phyloP scores from a whole-genome alignment of 1,140 invertebrate species.

The Apis florea region DNA sequence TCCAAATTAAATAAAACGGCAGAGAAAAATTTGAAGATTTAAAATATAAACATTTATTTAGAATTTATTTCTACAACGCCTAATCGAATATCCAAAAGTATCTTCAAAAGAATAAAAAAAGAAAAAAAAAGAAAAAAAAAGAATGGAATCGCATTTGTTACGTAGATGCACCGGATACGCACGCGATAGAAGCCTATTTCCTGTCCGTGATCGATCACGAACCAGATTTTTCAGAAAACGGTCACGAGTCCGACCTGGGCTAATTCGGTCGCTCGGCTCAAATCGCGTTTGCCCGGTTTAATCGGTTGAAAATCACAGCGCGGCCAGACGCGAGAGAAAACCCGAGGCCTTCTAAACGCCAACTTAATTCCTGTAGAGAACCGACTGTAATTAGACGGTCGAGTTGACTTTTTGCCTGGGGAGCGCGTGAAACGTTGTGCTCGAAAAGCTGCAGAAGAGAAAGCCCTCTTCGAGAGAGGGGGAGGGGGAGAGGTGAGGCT shows the following conservation, averaged over 20 bases:
- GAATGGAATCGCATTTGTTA: no score
- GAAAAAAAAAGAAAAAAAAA: no score
- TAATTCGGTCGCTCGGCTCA: slow-evolving; percentile 47
- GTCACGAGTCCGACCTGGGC: slow-evolving; percentile 39
- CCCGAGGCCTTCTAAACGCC: background rate
- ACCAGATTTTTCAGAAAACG: slow-evolving; percentile 31
- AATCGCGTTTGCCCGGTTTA: slow-evolving; percentile 39
- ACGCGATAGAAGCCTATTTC: slow-evolving; percentile 14
- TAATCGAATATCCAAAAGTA: no score
- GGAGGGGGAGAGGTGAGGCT: background rate
- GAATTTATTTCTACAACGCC: no score
- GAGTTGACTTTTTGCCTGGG: slow-evolving; percentile 23
- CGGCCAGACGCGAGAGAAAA: slow-evolving; percentile 1
- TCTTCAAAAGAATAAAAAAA: background rate
- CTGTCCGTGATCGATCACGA: slow-evolving; percentile 18
- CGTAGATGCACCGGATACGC: slow-evolving; percentile 35
- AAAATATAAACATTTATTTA: no score
- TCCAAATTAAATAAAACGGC: no score
- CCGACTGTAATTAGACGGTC: slow-evolving; percentile 33
- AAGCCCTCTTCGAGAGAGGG: no score
- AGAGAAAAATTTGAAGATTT: no score
- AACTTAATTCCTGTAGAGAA: slow-evolving; percentile 21
- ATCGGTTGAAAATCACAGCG: slow-evolving; percentile 51
- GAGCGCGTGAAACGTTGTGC: background rate
- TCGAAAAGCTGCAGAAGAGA: no score